Conservation (phyloP, 1,140 invertebrate genomes). For the Caenorhabditis inopinata region DNA sequence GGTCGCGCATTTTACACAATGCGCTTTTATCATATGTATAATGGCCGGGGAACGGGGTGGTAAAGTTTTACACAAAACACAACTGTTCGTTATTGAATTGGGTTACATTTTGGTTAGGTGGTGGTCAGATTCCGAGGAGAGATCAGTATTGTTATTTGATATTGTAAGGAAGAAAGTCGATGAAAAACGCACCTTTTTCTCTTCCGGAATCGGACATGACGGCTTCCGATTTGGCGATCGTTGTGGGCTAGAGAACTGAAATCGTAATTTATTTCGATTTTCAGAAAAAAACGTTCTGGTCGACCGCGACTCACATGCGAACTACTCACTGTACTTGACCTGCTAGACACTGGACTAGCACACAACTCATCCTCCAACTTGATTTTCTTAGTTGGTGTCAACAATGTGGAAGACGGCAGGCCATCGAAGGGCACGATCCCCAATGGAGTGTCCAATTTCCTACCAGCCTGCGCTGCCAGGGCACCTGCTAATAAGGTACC, state of each 20-base stretch:
- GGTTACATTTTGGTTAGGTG: not conserved
- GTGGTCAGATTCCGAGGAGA: too few species aligned
- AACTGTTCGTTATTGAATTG: not conserved
- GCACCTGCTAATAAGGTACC: not conserved
- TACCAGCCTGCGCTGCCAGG: not conserved
- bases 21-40: too few species aligned
- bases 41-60: not conserved
- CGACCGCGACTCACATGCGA: not conserved
- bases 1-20: not conserved
- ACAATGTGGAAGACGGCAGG: not conserved
- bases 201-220: conserved; percentile 12
- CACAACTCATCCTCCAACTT: not conserved
- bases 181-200: not conserved
- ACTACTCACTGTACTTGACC: not conserved
- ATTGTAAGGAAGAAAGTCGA: not conserved
- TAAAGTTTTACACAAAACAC: not conserved
- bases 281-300: too few species aligned
- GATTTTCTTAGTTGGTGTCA: conserved; percentile 8
- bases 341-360: not conserved
- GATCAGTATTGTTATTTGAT: too few species aligned
- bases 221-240: not conserved
- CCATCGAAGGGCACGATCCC: not conserved
- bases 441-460: not conserved
- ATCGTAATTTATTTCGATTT: too few species aligned
- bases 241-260: conserved; percentile 17